Base-by-base conservation (phyloP, 2,113 vertebrate species). In the Podocnemis expansa region DNA sequence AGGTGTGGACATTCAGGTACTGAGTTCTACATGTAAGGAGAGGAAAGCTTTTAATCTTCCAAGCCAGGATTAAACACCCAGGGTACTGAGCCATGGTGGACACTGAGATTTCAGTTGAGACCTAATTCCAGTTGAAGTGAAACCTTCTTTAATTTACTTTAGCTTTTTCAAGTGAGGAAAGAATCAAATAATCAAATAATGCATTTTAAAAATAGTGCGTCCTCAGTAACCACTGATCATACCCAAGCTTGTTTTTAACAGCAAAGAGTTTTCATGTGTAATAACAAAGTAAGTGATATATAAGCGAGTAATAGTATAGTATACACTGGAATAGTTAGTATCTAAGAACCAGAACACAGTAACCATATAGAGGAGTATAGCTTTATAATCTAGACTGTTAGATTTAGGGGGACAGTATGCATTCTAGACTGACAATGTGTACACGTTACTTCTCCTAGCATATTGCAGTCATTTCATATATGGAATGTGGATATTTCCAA, bases 171-270 rank as follows among this genome's bases (percentile, higher is more conserved):
- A n/a, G n/a, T n/a, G n/a, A n/a, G n/a, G n/a, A n/a, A n/a, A n/a
- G n/a, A n/a, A n/a, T n/a, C n/a, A n/a, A n/a, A n/a, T n/a, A 67
- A 92, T 29, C 19, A 67, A 90, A 91, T 24, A 82, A 78, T 24
- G 88, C 79, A 58, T 55, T 27, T 78, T 78, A 70, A 92, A 82
- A 89, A 84, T 49, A 82, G 0, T 55, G 86, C 38, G 11, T 88
- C 56, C 81, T 67, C 17, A 83, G 58, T 79, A 63, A 78, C 17
- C 41, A n/a, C 56, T 2, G 2, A 76, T 31, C 3, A 34, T 78
- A 79, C 49, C 67, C 60, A 10, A 56, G 6, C 17, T 29, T 21
- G 12, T 3, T 51, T 73, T 41, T 75, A 49, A 3, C 47, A 95
- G 60, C 5, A 27, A 63, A 21, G 11, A 76, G 21, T 43, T 79